phyloP scores from a whole-genome alignment of 2,797 vertebrate genomes.

The Dallia pectoralis region DNA sequence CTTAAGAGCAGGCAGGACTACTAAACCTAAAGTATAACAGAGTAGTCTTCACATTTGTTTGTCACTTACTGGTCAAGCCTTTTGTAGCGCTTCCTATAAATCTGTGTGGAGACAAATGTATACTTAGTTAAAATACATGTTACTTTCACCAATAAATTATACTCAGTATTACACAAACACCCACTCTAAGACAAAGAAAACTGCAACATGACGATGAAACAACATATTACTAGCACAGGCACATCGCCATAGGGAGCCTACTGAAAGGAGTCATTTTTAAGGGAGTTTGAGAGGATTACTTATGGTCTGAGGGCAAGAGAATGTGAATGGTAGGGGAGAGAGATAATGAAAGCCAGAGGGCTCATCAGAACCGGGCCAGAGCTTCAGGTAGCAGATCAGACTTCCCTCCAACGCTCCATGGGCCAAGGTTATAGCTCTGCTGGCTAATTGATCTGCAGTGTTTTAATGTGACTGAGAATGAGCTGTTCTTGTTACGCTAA shows the following conservation, averaged over 20 bases:
- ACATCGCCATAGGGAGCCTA: not conserved
- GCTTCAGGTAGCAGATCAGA: not conserved
- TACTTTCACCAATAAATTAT: not conserved
- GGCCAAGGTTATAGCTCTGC: slow-evolving; percentile 34
- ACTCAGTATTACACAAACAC: not conserved
- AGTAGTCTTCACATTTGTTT: slow-evolving; percentile 44
- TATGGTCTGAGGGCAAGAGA: not conserved
- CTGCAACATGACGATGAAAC: not conserved
- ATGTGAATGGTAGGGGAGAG: not conserved
- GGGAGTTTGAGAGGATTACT: not conserved
- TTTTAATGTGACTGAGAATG: slow-evolving; percentile 34
- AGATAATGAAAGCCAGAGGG: not conserved
- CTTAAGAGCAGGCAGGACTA: slow-evolving; percentile 58
- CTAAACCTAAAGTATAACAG: slow-evolving; percentile 61
- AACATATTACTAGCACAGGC: not conserved
- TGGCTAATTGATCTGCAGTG: slow-evolving; percentile 37
- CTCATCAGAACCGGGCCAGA: slow-evolving; percentile 1
- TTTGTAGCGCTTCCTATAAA: not conserved
- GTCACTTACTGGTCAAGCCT: slow-evolving; percentile 36
- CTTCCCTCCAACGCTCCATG: not conserved
- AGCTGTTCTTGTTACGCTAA: slow-evolving; percentile 29
- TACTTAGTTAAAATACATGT: not conserved
- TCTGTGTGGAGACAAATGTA: not conserved
- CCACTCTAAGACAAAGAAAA: not conserved
- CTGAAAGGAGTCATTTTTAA: not conserved